phyloP scores from a whole-genome alignment of 2,888 invertebrate genomes.

The Trissolcus japonicus region DNA sequence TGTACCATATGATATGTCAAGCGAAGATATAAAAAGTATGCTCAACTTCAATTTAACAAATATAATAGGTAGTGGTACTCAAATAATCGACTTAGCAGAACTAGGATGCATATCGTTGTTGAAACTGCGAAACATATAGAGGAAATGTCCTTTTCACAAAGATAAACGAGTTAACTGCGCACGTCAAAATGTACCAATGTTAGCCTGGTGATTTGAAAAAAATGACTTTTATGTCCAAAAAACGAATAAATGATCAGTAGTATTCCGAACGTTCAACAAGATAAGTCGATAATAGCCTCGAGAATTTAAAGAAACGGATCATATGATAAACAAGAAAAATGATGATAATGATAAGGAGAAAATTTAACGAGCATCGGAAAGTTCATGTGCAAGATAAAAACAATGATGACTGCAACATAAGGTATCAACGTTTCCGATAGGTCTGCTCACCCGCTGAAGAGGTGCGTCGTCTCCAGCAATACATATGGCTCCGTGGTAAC shows the following conservation, averaged over 20 bases:
- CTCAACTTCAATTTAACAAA: not conserved
- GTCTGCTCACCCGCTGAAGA: too few species aligned
- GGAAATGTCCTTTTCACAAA: not conserved
- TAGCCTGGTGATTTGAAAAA: not conserved
- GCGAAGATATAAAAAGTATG: not conserved
- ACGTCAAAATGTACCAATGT: not conserved
- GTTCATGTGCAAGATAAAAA: too few species aligned
- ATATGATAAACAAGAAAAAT: too few species aligned
- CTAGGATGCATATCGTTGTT: not conserved
- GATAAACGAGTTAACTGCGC: not conserved
- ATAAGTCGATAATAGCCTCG: too few species aligned
- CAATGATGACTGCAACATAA: too few species aligned
- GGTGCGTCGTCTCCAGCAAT: too few species aligned
- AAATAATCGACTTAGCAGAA: not conserved
- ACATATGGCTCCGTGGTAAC: too few species aligned
- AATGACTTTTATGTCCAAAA: too few species aligned
- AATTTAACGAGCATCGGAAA: too few species aligned
- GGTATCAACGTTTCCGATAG: too few species aligned
- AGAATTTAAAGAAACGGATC: too few species aligned
- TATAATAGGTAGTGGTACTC: not conserved
- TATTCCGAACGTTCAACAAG: not conserved
- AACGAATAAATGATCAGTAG: not conserved
- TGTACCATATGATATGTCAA: conserved; percentile 1
- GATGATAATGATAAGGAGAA: too few species aligned
- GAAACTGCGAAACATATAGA: not conserved